These are phyloP conservation scores for Callyntrura guangdongensis DNA, from an alignment of 2,888 invertebrate species.

Conservation along the genomic window DNA sequence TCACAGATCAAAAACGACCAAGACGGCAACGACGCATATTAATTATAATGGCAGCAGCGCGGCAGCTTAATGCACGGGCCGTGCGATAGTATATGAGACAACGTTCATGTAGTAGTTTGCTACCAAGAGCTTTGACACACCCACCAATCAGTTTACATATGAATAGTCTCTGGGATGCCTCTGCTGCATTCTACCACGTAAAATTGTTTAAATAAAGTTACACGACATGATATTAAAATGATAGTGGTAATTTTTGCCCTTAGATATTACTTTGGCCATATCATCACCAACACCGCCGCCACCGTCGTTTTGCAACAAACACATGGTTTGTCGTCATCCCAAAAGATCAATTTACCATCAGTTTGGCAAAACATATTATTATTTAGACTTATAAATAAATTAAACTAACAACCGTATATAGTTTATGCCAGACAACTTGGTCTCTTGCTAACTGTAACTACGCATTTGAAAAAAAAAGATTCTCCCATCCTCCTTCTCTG, in stretches of 20 bases:
- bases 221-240: not conserved
- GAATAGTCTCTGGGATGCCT: not conserved
- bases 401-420: not conserved
- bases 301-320: constrained; percentile 63
- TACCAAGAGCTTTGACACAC: constrained; percentile 58
- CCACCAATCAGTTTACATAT: constrained; percentile 56
- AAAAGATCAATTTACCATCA: constrained; percentile 5
- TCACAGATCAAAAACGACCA: constrained; percentile 63
- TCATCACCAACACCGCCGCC: constrained; percentile 24
- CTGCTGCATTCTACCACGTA: not conserved
- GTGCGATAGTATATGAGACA: not conserved
- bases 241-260: not conserved
- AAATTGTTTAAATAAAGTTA: not conserved
- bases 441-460: not conserved
- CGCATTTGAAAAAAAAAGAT: not conserved
- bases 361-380: constrained; percentile 1
- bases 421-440: not conserved
- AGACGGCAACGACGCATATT: constrained; percentile 31
- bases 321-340: constrained; percentile 60
- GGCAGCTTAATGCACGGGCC: not conserved
- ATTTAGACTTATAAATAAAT: not conserved
- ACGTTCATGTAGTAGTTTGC: not conserved
- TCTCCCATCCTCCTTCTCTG: not conserved
- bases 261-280: constrained; percentile 2
- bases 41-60: not conserved